phyloP scores from a whole-genome alignment of 2,113 vertebrate species.

The Regulus satrapa region DNA sequence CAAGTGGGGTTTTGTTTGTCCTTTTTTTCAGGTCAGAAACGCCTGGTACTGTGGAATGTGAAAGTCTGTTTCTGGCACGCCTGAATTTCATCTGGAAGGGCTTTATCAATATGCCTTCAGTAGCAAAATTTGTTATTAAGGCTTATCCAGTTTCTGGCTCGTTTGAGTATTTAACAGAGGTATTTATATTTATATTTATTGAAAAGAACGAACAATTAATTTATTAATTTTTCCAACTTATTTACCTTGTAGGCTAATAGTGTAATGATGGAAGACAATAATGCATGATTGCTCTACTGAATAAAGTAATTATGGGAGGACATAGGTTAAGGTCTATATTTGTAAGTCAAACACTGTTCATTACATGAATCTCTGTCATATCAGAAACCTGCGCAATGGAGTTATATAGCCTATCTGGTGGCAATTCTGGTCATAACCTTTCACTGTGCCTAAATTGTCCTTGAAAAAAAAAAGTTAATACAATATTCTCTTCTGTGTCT shows the following conservation, averaged over 20 bases:
- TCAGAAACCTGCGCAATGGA: rapidly evolving
- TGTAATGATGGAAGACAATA: background rate
- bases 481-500: background rate
- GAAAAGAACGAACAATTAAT: background rate
- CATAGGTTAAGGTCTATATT: background rate
- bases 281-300: background rate
- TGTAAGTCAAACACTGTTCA: background rate
- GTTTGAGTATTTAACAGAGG: conserved; percentile 89
- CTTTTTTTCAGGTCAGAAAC: conserved; percentile 73
- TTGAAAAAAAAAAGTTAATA: background rate
- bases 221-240: background rate
- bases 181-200: conserved; percentile 68
- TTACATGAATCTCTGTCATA: background rate
- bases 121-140: conserved; percentile 94
- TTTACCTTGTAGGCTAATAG: background rate
- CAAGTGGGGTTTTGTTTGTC: background rate
- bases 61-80: conserved; percentile 85
- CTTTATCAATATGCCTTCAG: conserved; percentile 93
- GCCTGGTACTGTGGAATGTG: conserved; percentile 83
- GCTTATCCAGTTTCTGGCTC: conserved; percentile 93
- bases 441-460: background rate
- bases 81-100: conserved; percentile 91
- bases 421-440: background rate
- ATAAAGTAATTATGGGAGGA: background rate
- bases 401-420: background rate